phyloP scores from a whole-genome alignment of 2,888 invertebrate genomes.

The Amphipyra berbera region DNA sequence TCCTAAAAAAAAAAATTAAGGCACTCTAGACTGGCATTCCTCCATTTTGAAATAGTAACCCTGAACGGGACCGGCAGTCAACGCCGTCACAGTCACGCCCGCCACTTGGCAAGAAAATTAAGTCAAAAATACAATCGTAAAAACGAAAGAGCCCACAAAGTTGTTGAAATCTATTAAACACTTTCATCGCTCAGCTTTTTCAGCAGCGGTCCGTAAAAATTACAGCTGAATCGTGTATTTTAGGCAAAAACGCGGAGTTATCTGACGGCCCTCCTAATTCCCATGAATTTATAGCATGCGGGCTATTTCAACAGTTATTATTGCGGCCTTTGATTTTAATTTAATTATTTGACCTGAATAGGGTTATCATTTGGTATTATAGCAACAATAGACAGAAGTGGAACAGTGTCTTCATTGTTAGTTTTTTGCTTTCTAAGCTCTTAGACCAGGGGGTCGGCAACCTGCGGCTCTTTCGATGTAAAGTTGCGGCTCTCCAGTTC shows the following conservation, averaged over 20 bases:
- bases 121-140: conserved; percentile 33
- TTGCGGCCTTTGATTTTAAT: conserved; percentile 37
- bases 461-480: too few relatives aligned
- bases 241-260: conserved; percentile 60
- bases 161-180: conserved; percentile 55
- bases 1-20: too few relatives aligned
- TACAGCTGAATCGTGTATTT: conserved; percentile 58
- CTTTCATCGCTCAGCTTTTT: conserved; percentile 52
- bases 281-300: conserved; percentile 65
- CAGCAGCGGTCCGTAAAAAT: conserved; percentile 46
- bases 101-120: conserved; percentile 23
- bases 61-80: too few relatives aligned
- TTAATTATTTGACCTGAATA: conserved; percentile 56
- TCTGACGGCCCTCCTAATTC: conserved; percentile 63
- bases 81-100: background rate
- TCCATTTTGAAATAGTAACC: too few relatives aligned
- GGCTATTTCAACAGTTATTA: conserved; percentile 57
- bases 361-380: conserved; percentile 24
- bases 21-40: too few relatives aligned
- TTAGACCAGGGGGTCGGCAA: too few relatives aligned
- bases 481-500: too few relatives aligned
- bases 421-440: too few relatives aligned
- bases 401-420: background rate
- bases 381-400: conserved; percentile 9
- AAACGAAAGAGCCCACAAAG: conserved; percentile 36